Base-by-base conservation (phyloP, 1,140 invertebrate genomes). In the Zaprionus vittiger region DNA sequence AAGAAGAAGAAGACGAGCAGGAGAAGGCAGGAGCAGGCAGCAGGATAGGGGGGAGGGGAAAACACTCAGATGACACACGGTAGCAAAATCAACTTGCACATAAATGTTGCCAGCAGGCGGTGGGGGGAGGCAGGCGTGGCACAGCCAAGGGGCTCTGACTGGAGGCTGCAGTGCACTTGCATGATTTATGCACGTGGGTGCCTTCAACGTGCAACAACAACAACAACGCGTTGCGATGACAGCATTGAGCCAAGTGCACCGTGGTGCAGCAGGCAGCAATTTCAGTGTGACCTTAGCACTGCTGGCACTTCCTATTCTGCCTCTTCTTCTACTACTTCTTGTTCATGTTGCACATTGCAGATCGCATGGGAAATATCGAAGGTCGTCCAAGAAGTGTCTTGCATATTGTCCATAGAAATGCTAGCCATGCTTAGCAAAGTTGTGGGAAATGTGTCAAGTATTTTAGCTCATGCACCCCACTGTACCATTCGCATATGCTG, bases 171-270 rank as follows among this genome's bases (percentile, higher is more conserved):
- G 63, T 73, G 57, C 66, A 79, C 26, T 66, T 70, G 65, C 69
- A 75, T 87, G 68, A 77, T 74, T 80, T 86, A 87, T 75, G 67
- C 81, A 73, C 44, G 67, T 68, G 82, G 37, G n/a, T 77, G 49
- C 74, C 55, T 74, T 70, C 65, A 52, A 75, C 64, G 69, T 61
- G 61, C 47, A 59, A 59, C 63, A 73, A 4, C 55, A 41, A 6
- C 38, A 41, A n/a, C 38, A n/a, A 15, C 2, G 31, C 9, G 9
- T 1, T 24, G 31, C 47, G 31, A 52, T 61, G 59, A 62, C 57
- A 70, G 59, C 66, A 28, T 14, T 38, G 47, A 24, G 22, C 20
- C 47, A 47, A 47, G 47, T 52, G 47, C 47, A 52, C 47, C n/a
- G n/a, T 47, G 41, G 41, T 9, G 41, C 22, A 24, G 31, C 31